phyloP scores from a whole-genome alignment of 2,797 vertebrate genomes.

The Sitta carolinensis region DNA sequence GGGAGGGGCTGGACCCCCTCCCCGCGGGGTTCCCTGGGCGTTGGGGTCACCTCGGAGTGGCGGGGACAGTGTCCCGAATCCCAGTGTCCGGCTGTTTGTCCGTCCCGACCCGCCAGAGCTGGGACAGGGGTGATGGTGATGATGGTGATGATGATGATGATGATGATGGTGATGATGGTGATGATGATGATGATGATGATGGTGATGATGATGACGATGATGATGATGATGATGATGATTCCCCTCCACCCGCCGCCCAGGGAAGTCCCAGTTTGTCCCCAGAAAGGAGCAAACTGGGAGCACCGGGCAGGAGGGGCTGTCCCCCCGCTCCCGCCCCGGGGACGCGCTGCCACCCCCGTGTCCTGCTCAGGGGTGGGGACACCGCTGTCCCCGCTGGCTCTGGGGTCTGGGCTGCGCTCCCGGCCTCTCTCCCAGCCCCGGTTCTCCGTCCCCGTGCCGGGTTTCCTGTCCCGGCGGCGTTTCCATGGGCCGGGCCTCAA shows the following conservation, averaged over 20 bases:
- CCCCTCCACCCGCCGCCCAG: rapidly evolving
- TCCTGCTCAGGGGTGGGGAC: neutral
- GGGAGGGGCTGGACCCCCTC: too few species aligned
- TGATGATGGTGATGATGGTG: neutral
- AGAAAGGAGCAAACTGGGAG: neutral
- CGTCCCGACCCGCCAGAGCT: too few species aligned
- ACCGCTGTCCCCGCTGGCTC: rapidly evolving
- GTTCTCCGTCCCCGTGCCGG: neutral
- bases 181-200: neutral
- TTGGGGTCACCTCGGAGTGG: too few species aligned
- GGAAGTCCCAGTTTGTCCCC: neutral
- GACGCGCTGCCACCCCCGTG: rapidly evolving
- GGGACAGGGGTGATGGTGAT: too few species aligned
- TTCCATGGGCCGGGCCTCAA: slow-evolving; percentile 27
- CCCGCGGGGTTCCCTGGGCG: too few species aligned
- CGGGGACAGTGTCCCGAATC: too few species aligned
- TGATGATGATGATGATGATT: neutral
- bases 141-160: neutral
- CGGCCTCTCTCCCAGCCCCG: neutral
- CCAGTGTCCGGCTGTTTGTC: too few species aligned
- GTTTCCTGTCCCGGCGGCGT: slow-evolving; percentile 18
- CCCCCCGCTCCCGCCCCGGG: rapidly evolving
- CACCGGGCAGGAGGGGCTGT: neutral
- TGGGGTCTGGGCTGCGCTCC: neutral
- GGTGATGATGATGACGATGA: neutral